phyloP scores from a whole-genome alignment of 2,888 invertebrate species.

The Pachymerium ferrugineum region DNA sequence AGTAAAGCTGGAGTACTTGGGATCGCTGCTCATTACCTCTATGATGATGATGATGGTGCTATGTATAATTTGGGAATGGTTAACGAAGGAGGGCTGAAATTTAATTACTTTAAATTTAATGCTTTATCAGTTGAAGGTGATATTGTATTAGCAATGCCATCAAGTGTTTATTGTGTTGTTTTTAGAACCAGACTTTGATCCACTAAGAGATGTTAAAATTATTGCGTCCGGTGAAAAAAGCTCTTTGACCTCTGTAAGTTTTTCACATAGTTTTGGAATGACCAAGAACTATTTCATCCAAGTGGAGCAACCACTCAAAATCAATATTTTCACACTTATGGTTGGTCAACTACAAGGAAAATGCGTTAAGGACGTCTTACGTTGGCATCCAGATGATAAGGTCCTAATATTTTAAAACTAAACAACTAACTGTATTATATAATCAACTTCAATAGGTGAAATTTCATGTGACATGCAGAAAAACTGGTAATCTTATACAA shows the following conservation, averaged over 20 bases:
- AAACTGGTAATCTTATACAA: slow-evolving; percentile 45
- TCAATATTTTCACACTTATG: slow-evolving; percentile 48
- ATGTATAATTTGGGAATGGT: too few species aligned
- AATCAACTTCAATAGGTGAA: slow-evolving; percentile 42
- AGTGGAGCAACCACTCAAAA: slow-evolving; percentile 51
- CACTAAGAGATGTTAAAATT: neutral
- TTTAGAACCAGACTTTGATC: neutral
- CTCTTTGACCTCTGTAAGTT: slow-evolving; percentile 45
- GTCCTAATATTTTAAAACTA: slow-evolving; percentile 20
- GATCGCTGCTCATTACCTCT: too few species aligned
- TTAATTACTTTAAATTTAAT: too few species aligned
- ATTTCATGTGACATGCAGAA: slow-evolving; percentile 47
- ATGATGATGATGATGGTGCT: too few species aligned
- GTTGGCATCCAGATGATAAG: slow-evolving; percentile 42
- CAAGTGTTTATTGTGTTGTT: neutral
- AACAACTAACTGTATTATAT: neutral
- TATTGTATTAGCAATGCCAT: too few species aligned
- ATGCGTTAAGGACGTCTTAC: slow-evolving; percentile 46
- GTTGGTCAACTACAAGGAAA: slow-evolving; percentile 45
- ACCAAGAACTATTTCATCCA: slow-evolving; percentile 53
- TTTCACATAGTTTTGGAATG: slow-evolving; percentile 55
- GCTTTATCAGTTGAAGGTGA: too few species aligned
- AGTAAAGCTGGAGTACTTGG: neutral
- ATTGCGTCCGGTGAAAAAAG: slow-evolving; percentile 44
- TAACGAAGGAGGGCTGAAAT: too few species aligned